Conservation (phyloP, 2,797 vertebrate species). For the Miichthys miiuy region DNA sequence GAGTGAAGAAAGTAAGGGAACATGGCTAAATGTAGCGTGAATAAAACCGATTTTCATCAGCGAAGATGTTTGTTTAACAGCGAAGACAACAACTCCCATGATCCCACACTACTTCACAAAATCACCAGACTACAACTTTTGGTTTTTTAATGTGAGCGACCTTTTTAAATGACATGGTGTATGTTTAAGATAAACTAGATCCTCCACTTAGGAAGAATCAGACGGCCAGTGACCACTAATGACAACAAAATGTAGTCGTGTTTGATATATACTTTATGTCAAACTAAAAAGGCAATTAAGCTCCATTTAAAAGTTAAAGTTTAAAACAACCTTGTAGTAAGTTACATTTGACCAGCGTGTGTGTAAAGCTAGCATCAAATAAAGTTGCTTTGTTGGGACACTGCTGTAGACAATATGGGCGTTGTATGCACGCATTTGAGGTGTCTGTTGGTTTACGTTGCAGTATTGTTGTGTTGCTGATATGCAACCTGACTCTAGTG, state of each 20-base stretch:
- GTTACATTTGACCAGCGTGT: not conserved
- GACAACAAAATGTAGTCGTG: not conserved
- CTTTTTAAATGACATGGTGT: no score
- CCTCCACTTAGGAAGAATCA: not conserved
- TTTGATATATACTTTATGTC: no score
- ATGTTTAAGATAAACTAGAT: no score
- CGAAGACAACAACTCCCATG: no score
- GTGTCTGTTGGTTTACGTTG: conserved; percentile 3
- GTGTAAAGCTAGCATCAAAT: not conserved
- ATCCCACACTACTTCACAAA: no score
- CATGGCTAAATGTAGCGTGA: no score
- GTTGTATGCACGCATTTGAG: not conserved
- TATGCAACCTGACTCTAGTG: conserved; percentile 54
- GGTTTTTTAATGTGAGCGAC: not conserved
- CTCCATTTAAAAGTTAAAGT: not conserved
- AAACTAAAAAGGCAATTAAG: not conserved
- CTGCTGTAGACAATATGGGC: not conserved
- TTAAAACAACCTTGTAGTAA: not conserved
- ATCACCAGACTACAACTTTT: no score
- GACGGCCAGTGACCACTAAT: not conserved
- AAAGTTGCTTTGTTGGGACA: not conserved
- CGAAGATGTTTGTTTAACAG: no score
- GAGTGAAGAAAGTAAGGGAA: no score
- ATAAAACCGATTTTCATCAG: no score
- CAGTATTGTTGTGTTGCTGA: conserved; percentile 37